A percentile compares a stretch with the other conserved stretches of the same genome.
Evolutionary conservation across 2,888 invertebrate genomes (phyloP).

Genomic region (Maniola hyperantus): DNA sequence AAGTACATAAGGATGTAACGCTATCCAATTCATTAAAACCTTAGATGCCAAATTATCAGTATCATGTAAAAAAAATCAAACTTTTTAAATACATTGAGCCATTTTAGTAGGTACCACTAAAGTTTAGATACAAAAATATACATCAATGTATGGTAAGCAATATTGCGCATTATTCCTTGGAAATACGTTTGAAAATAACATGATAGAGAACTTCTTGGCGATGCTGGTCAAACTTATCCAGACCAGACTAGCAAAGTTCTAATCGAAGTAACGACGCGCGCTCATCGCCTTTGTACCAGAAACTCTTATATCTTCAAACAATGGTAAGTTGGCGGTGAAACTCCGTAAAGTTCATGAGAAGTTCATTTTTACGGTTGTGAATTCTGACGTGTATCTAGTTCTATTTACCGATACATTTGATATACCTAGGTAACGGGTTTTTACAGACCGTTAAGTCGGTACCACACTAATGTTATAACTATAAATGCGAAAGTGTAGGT

Average conservation of each 20-base stretch:
- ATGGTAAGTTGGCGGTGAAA: constrained; percentile 46
- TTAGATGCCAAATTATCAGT: constrained; percentile 4
- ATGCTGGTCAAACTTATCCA: constrained; percentile 43
- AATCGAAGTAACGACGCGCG: constrained; percentile 66
- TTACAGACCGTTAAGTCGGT: too few species aligned
- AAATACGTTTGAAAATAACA: constrained; percentile 18
- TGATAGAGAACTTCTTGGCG: constrained; percentile 36
- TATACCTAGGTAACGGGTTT: too few species aligned
- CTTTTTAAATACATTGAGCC: constrained; percentile 10
- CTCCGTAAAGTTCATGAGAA: constrained; percentile 48
- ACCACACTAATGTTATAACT: too few species aligned
- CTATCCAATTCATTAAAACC: constrained; percentile 2
- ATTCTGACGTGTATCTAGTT: constrained; percentile 30
- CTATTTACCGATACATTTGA: constrained; percentile 12
- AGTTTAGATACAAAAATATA: constrained; percentile 16
- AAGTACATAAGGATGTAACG: neutral
- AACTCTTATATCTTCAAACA: constrained; percentile 64
- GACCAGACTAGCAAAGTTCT: constrained; percentile 56
- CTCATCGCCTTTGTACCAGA: constrained; percentile 65
- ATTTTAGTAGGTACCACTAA: constrained; percentile 10
- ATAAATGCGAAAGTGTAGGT: too few species aligned
- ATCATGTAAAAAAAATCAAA: constrained; percentile 7
- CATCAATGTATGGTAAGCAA: neutral
- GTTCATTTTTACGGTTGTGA: constrained; percentile 41
- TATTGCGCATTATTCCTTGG: constrained; percentile 3